Evolutionary conservation across 2,888 invertebrate species (phyloP).

Genomic region (Odontocerum albicorne): DNA sequence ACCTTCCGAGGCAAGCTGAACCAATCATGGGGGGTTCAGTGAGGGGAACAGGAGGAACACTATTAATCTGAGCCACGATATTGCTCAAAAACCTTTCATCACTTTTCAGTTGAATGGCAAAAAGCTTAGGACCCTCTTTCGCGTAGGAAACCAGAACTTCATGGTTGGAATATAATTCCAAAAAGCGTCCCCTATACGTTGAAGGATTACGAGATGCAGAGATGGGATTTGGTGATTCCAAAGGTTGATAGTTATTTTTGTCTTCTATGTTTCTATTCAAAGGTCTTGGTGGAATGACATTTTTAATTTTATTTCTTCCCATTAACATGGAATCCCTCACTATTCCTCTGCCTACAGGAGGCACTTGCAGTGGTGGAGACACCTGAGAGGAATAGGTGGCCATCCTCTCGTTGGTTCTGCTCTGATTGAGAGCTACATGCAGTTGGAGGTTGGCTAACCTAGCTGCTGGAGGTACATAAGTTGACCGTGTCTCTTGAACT

Average conservation of each 20-base stretch:
- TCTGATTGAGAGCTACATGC: neutral
- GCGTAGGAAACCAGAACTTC: conserved; percentile 74
- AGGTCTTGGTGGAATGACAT: conserved; percentile 21
- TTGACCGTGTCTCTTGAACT: neutral
- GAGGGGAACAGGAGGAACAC: conserved; percentile 61
- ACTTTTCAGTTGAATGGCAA: conserved; percentile 71
- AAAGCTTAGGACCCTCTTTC: conserved; percentile 77
- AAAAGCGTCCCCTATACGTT: conserved; percentile 56
- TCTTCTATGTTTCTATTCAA: conserved; percentile 51
- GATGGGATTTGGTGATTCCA: neutral
- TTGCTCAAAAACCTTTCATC: conserved; percentile 61
- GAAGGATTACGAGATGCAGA: conserved; percentile 36
- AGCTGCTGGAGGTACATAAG: conserved; percentile 4
- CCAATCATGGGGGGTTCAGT: conserved; percentile 72
- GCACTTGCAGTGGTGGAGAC: too few species aligned
- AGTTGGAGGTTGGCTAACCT: neutral
- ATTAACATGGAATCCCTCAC: too few species aligned
- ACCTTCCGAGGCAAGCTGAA: conserved; percentile 74
- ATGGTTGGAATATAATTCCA: conserved; percentile 58
- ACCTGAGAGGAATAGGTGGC: neutral
- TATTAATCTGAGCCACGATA: conserved; percentile 75
- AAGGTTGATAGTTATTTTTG: conserved; percentile 43
- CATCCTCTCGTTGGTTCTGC: neutral
- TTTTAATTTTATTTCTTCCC: conserved; percentile 36
- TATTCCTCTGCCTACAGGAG: too few species aligned